Evolutionary conservation across 2,797 vertebrate species (phyloP).

Genomic region (Valencia hispanica): DNA sequence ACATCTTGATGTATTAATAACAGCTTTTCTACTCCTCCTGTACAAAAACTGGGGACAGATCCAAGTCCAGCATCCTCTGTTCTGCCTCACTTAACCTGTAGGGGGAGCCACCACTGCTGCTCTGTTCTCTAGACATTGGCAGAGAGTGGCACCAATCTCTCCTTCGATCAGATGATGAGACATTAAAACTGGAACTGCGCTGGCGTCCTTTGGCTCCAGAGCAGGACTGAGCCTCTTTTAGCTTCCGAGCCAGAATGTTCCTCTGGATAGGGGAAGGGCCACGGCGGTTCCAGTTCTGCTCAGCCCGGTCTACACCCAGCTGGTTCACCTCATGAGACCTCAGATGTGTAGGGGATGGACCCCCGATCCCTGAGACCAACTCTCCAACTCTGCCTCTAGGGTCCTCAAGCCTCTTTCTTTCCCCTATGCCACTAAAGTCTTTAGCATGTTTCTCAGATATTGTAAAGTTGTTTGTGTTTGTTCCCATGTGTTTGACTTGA

Average conservation of each 20-base stretch:
- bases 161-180: conserved; percentile 76
- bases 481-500: conserved; percentile 64
- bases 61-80: conserved; percentile 90
- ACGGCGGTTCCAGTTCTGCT: conserved; percentile 84
- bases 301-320: conserved; percentile 70
- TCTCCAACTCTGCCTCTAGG: conserved; percentile 18
- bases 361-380: conserved; percentile 64
- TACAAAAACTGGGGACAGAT: conserved; percentile 80
- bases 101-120: conserved; percentile 83
- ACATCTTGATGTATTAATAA: not conserved
- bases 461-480: conserved; percentile 56
- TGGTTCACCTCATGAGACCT: conserved; percentile 21
- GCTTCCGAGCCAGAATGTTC: conserved; percentile 83
- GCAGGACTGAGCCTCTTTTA: conserved; percentile 80
- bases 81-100: conserved; percentile 90
- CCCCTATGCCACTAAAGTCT: conserved; percentile 56
- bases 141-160: conserved; percentile 88
- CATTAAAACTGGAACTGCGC: conserved; percentile 84
- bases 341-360: conserved; percentile 25
- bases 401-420: conserved; percentile 43
- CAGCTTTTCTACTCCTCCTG: conserved; percentile 61
- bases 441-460: conserved; percentile 54
- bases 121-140: conserved; percentile 84
- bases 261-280: conserved; percentile 89
- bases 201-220: conserved; percentile 74